phyloP scores from a whole-genome alignment of 1,140 invertebrate genomes.

The Saccostrea echinata region DNA sequence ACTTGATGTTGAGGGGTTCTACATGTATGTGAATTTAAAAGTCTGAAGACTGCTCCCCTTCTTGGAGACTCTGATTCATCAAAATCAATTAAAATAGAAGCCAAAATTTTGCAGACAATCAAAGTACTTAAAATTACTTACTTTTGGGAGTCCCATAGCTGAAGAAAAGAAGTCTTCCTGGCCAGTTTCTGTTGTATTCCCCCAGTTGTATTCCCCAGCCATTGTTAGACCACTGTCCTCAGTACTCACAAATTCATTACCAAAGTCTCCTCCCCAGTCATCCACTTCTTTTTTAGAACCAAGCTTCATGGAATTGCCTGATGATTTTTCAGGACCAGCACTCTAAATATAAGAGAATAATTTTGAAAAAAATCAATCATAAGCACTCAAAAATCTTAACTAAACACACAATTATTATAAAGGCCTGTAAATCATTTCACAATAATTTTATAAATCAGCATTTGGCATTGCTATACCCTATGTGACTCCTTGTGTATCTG shows the following conservation, averaged over 20 bases:
- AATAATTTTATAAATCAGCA: no score
- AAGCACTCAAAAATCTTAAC: no score
- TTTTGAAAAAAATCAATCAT: no score
- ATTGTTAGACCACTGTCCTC: conserved; percentile 65
- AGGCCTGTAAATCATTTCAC: no score
- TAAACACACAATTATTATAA: no score
- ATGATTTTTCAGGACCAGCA: not conserved
- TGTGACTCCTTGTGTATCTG: no score
- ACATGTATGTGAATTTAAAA: no score
- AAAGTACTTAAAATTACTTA: conserved; percentile 18
- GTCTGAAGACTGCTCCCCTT: no score
- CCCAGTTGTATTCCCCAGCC: conserved; percentile 77
- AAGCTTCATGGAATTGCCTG: not conserved
- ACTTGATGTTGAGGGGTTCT: no score
- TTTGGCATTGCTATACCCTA: no score
- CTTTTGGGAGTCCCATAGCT: conserved; percentile 55
- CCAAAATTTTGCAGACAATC: not conserved
- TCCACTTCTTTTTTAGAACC: conserved; percentile 79
- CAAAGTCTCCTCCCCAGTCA: conserved; percentile 85
- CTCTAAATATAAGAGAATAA: no score
- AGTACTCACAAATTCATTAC: conserved; percentile 84
- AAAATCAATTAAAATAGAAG: no score
- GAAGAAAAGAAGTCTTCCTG: conserved; percentile 72
- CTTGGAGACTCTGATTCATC: not conserved
- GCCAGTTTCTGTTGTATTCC: conserved; percentile 42